Percentiles rank a stretch among this genome's conserved stretches.
These are phyloP conservation scores for Menidia beryllina DNA, from an alignment of 2,113 vertebrate species.

Conservation along the genomic window DNA sequence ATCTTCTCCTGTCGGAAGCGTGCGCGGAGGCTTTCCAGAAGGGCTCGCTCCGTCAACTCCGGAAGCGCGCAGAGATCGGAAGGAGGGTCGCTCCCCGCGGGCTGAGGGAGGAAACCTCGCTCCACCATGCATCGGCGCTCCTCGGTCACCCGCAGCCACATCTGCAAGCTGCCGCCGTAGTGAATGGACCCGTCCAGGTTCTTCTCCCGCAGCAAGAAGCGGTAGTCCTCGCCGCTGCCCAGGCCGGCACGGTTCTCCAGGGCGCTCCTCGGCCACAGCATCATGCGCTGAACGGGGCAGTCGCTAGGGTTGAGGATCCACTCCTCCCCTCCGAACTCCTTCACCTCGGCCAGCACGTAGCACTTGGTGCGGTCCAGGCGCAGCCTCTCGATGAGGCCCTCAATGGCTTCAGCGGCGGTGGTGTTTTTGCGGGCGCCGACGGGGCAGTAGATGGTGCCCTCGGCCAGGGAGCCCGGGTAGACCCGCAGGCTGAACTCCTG, in stretches of 20 bases:
- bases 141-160: conserved; percentile 93
- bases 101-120: conserved; percentile 93
- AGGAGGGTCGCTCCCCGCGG: conserved; percentile 87
- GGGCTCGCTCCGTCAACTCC: conserved; percentile 90
- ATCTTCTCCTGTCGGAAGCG: conserved; percentile 97
- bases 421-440: conserved; percentile 89
- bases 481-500: conserved; percentile 91
- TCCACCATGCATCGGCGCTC: conserved; percentile 91
- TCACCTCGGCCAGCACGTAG: conserved; percentile 95
- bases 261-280: conserved; percentile 94
- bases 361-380: conserved; percentile 91
- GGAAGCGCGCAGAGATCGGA: conserved; percentile 91
- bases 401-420: conserved; percentile 94
- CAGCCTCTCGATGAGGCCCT: conserved; percentile 88
- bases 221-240: conserved; percentile 89
- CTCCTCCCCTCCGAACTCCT: conserved; percentile 97
- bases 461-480: conserved; percentile 91
- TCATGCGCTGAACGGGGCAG: conserved; percentile 95
- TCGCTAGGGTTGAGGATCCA: conserved; percentile 98
- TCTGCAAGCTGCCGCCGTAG: conserved; percentile 94
- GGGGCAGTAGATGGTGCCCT: conserved; percentile 96
- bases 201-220: conserved; percentile 95
- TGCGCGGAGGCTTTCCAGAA: conserved; percentile 92
- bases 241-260: conserved; percentile 90
- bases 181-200: conserved; percentile 96